Evolutionary conservation across 2,113 vertebrate species (phyloP), one percentile per base, ranked within the genome.

Genomic region (Sinocyclocheilus rhinocerous): DNA sequence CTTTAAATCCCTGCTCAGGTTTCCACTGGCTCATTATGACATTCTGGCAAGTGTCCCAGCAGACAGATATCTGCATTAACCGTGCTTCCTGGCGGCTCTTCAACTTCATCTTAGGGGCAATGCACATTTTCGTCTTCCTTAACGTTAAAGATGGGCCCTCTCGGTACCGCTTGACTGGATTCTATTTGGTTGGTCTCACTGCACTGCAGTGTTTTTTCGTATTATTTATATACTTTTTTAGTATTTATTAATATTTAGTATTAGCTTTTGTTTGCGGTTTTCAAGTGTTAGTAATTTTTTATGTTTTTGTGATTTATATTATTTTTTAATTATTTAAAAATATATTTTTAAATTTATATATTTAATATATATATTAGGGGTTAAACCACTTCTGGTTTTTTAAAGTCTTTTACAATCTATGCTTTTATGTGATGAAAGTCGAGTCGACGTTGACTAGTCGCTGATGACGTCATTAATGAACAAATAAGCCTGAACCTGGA

Each of bases 11-110:
- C 36, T 57, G 29, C 11, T 88, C 91, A 97, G 96, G 96, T 83
- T 91, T 93, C 81, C 96, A 98, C 92, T 97, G 97, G 96, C 90
- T 98, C 87, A 93, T 95, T 1, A 96, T 96, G 93, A 95, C 96
- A 18, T 97, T 97, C 93, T 98, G 96, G 97, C 93, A 97, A 15
- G 95, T 96, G 42, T 96, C 96, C 59, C 96, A 97, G 93, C 96
- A 97, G 90, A 96, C 95, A 0, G 96, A 97, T 88, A 94, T 97
- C 0, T 90, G 95, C 83, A 91, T 91, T 1, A 94, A 93, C n/a
- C 95, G 95, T 1, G 95, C 96, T 91, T 88, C n/a, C 87, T 97
- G 97, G 96, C 94, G 94, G 48, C 89, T 96, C 42, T 97, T 97
- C 91, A 96, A 96, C 61, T 90, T 93, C 86, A 89, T 96, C 5